Conservation (phyloP, 2,113 vertebrate species). For the Excalfactoria chinensis region DNA sequence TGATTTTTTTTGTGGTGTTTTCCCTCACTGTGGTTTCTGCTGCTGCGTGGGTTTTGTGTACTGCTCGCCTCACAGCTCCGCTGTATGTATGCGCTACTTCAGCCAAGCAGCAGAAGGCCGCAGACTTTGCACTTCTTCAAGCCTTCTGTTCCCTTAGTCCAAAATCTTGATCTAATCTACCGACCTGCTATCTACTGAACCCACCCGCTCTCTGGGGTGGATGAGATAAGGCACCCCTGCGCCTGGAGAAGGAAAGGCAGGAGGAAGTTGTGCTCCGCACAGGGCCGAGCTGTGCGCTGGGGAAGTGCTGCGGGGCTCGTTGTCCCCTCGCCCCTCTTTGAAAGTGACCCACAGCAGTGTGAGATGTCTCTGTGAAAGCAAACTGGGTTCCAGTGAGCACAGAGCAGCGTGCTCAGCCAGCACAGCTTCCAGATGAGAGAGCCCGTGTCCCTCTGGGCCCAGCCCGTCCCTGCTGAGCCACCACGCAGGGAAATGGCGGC, state of each 20-base stretch:
- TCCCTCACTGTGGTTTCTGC: neutral
- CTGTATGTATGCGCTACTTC: rapidly evolving
- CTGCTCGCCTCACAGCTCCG: neutral
- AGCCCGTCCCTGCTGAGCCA: neutral
- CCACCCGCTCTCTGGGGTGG: neutral
- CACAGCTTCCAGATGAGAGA: neutral
- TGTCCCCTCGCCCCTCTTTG: neutral
- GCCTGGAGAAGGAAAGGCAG: neutral
- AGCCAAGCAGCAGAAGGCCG: neutral
- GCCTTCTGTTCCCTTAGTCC: neutral
- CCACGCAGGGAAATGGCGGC: rapidly evolving
- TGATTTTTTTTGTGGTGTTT: neutral
- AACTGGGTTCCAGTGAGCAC: neutral
- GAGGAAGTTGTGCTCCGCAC: conserved; percentile 1
- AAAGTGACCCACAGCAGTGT: rapidly evolving
- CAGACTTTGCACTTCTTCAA: conserved; percentile 32
- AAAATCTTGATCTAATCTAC: conserved; percentile 24
- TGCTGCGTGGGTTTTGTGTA: neutral
- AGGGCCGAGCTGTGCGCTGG: neutral
- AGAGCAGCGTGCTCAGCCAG: neutral
- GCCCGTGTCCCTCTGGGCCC: too few species aligned
- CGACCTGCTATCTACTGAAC: neutral
- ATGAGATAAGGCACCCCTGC: neutral
- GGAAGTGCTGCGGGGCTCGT: neutral
- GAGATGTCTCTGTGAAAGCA: neutral